phyloP scores from a whole-genome alignment of 2,797 vertebrate genomes.

The Gephyroberyx darwinii region DNA sequence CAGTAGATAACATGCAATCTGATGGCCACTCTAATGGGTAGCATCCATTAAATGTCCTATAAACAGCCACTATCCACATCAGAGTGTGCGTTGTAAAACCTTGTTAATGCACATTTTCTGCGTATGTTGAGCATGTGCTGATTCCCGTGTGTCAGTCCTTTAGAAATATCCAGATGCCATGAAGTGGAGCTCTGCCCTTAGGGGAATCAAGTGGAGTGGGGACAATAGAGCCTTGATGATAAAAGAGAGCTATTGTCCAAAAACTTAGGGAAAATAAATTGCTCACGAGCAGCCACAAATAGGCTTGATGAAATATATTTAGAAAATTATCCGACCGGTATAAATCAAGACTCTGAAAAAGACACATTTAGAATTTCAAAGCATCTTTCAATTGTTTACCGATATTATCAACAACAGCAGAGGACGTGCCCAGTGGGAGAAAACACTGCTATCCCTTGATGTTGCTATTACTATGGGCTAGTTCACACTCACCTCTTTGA shows the following conservation, averaged over 20 bases:
- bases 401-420: slow-evolving; percentile 17
- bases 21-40: slow-evolving; percentile 40
- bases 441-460: slow-evolving; percentile 10
- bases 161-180: slow-evolving; percentile 75
- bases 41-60: slow-evolving; percentile 49
- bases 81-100: slow-evolving; percentile 56
- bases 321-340: not conserved
- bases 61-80: slow-evolving; percentile 56
- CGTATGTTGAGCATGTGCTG: slow-evolving; percentile 55
- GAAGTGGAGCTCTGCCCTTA: slow-evolving; percentile 69
- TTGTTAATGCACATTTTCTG: slow-evolving; percentile 74
- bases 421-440: slow-evolving; percentile 4
- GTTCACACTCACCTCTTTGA: slow-evolving; percentile 52
- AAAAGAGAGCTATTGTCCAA: slow-evolving; percentile 42
- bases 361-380: not conserved
- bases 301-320: not conserved
- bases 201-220: slow-evolving; percentile 63
- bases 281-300: not conserved
- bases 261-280: slow-evolving; percentile 23
- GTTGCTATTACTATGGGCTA: not conserved
- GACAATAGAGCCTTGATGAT: slow-evolving; percentile 39
- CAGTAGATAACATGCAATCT: slow-evolving; percentile 47
- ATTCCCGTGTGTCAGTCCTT: slow-evolving; percentile 65
- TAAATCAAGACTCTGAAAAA: not conserved
- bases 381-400: slow-evolving; percentile 4